Evolutionary conservation across 2,797 vertebrate genomes (phyloP), one percentile per base, ranked within the genome.

Genomic region (Meda fulgida): DNA sequence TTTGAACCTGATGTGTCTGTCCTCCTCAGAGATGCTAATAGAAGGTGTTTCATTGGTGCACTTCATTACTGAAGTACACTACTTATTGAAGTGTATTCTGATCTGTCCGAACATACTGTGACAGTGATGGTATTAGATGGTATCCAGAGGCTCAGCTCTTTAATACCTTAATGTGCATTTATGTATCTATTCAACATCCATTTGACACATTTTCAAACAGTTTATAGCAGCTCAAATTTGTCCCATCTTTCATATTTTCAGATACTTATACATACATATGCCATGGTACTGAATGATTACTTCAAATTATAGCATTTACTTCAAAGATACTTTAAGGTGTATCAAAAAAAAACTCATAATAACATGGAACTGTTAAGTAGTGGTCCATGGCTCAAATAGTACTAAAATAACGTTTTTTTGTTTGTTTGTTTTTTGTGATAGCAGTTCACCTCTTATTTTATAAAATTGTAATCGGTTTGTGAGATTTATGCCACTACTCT

Each of bases 31-130:
- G 81, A 55, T 29, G 48, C 69, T n/a, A 38, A 58, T 70, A 31
- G 38, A 67, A 38, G 31, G 78, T 51, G 46, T 80, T 80, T 80
- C 31, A 69, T 67, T 53, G n/a, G 78, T 36, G 78, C 21, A 36
- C 19, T 80, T 51, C 43, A 69, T 80, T 69, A 53, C 29, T 69
- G n/a, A n/a, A n/a, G n/a, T n/a, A n/a, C n/a, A n/a, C n/a, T n/a
- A n/a, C n/a, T 80, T 80, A 66, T 65, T 66, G 26, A 46, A 79
- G 58, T 66, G 40, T 31, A 48, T 31, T 66, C 40, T 48, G 26
- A 66, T 23, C 11, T 18, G 26, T 66, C 13, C 10, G 21, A 78
- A 46, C 34, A 11, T 38, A 43, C 9, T 11, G 55, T 60, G 55
- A 21, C n/a, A 38, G 14, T 78, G 36, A 19, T 26, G 16, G 48